Evolutionary conservation across 2,797 vertebrate genomes (phyloP), one percentile per base, ranked within the genome.

Genomic region (Xiphorhynchus erythropygius): DNA sequence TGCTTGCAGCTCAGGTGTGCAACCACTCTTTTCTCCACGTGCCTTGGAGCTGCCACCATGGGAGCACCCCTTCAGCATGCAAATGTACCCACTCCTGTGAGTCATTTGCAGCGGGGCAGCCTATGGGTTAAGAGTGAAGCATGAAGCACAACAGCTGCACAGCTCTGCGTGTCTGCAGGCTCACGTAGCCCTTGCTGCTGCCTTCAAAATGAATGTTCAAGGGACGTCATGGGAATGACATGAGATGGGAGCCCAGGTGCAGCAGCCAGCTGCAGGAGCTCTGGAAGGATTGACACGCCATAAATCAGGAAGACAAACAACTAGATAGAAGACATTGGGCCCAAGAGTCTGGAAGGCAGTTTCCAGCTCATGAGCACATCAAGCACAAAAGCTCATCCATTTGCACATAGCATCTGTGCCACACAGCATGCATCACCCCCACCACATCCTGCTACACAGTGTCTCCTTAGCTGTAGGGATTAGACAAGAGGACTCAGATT

Each of bases 301-400:
- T 91, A 79, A 90, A 93, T 93, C 91, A 94, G 63, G 59, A 88
- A 95, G 89, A 94, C 65, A 93, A 94, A 93, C 3, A 5, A 86
- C 2, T 3, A 84, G 65, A 62, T 10, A 2, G 65, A 81, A 84
- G 59, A 69, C 5, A 9, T 37, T 25, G 85, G 18, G 47, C 63
- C n/a, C 74, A 57, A 75, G 62, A n/a, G n/a, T 86, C 63, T 86
- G 73, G 74, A 87, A 93, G 33, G 87, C 77, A 94, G 76, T 82
- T 90, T 75, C 46, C 73, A 89, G 75, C 76, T 89, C 91, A 87
- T 57, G 87, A 89, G 83, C 80, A 84, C 0, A 0, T 37, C 63
- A 92, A 90, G 76, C 59, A 59, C 59, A 73, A 64, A 92, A 91
- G 70, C 88, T 94, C 93, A 94, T 86, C 89, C 52, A n/a, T 62